These are phyloP conservation scores for Erythrocercus mccallii DNA, from an alignment of 2,113 vertebrate genomes.

Conservation along the genomic window DNA sequence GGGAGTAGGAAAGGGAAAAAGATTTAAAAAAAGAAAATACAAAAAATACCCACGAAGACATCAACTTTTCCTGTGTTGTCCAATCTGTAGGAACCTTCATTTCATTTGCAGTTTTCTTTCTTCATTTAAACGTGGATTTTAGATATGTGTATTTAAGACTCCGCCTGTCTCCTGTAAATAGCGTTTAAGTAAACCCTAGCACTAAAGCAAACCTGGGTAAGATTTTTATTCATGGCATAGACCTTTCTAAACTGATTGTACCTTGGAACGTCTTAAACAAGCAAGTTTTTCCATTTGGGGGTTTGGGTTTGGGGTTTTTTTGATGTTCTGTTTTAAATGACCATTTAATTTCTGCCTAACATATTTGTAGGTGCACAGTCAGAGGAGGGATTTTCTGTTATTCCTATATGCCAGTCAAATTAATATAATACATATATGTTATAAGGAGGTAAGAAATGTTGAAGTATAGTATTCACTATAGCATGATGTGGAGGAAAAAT, in stretches of 20 bases:
- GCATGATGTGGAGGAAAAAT: neutral
- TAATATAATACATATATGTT: neutral
- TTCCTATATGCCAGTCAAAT: neutral
- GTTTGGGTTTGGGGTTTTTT: accelerated
- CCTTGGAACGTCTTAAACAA: neutral
- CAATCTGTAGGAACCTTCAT: accelerated
- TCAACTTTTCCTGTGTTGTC: neutral
- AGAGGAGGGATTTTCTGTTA: neutral
- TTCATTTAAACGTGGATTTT: neutral
- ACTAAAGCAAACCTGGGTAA: neutral
- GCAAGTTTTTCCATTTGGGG: neutral
- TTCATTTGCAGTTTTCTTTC: neutral
- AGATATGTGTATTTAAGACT: neutral
- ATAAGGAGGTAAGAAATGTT: neutral
- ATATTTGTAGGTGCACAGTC: neutral
- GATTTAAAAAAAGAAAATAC: accelerated
- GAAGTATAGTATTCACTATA: neutral
- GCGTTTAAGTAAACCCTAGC: neutral
- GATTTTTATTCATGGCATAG: neutral
- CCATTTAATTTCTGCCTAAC: neutral
- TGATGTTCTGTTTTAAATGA: neutral
- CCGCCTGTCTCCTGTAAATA: neutral
- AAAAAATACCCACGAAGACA: neutral
- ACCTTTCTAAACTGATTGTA: neutral
- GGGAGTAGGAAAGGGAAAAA: accelerated